Evolutionary conservation across 1,140 invertebrate genomes (phyloP).

Genomic region (Leptinotarsa undecemlineata): DNA sequence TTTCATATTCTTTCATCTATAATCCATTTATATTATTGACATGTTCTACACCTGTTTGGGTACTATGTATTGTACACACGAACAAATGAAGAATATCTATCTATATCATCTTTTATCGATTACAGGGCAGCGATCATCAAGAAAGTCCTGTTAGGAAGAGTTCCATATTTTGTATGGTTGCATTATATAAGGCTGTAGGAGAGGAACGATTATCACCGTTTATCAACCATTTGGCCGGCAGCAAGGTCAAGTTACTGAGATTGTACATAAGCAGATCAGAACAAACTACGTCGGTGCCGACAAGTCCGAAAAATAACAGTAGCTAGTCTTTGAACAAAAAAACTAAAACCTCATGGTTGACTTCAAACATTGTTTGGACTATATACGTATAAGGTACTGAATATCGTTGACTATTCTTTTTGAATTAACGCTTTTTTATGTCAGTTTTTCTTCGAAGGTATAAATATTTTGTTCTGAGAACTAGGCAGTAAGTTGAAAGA

Average conservation of each 20-base stretch:
- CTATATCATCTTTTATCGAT: background rate
- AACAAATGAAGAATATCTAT: too few relatives aligned
- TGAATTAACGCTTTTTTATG: slow-evolving; percentile 3
- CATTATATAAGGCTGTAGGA: slow-evolving; percentile 83
- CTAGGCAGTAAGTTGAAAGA: background rate
- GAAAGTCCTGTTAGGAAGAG: slow-evolving; percentile 91
- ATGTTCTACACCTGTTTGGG: too few relatives aligned
- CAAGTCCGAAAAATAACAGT: slow-evolving; percentile 43
- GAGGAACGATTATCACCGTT: slow-evolving; percentile 81
- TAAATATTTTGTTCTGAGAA: background rate
- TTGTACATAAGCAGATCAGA: slow-evolving; percentile 51
- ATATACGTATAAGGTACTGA: background rate
- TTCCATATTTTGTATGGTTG: slow-evolving; percentile 94
- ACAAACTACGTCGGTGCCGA: slow-evolving; percentile 39
- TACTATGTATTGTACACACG: too few relatives aligned
- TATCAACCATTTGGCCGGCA: slow-evolving; percentile 76
- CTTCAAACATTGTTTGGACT: background rate
- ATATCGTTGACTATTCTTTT: slow-evolving; percentile 1
- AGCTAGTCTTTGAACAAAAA: slow-evolving; percentile 25
- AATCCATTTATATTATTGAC: too few relatives aligned
- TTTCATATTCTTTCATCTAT: too few relatives aligned
- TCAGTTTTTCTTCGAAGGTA: background rate
- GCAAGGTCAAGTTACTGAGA: slow-evolving; percentile 65
- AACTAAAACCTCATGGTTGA: background rate
- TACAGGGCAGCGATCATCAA: slow-evolving; percentile 81